These are phyloP conservation scores for Diadumene lineata DNA, from an alignment of 92 coral and sea anemone species.

Conservation along the genomic window DNA sequence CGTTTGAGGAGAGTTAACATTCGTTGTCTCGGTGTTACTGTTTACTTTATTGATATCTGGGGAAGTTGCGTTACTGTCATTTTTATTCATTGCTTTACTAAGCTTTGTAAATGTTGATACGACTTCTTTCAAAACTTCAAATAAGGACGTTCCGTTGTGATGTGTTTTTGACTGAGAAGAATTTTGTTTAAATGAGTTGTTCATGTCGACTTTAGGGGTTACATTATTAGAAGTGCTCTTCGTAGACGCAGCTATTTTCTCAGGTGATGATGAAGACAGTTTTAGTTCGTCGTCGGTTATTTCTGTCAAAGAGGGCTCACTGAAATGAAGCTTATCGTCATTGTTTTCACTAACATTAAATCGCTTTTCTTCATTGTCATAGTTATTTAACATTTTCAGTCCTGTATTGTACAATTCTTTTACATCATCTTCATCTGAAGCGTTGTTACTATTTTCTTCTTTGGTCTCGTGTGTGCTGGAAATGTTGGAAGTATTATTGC, in stretches of 20 bases:
- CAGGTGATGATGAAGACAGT: not conserved
- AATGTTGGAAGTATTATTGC: not conserved
- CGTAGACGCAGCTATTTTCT: not conserved
- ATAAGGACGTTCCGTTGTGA: not conserved
- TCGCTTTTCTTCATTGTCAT: constrained; percentile 14
- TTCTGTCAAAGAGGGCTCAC: not conserved
- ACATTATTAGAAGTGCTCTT: not conserved
- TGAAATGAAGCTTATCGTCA: not conserved
- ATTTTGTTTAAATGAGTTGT: not conserved
- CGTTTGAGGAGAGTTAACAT: not conserved
- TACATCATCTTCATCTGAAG: not conserved
- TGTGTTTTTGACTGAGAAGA: not conserved
- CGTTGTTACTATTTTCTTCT: not conserved
- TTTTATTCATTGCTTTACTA: not conserved
- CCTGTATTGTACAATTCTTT: not conserved
- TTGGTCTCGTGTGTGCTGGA: not conserved
- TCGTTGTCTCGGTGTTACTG: not conserved
- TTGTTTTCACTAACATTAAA: constrained; percentile 6
- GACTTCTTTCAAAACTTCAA: constrained; percentile 18
- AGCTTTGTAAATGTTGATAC: not conserved
- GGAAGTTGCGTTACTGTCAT: not conserved
- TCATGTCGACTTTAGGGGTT: not conserved
- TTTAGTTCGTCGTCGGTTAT: not conserved
- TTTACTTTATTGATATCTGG: not conserved
- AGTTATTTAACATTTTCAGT: not conserved